Evolutionary conservation across 2,888 invertebrate genomes (phyloP).

Genomic region (Periphyllus acericola): DNA sequence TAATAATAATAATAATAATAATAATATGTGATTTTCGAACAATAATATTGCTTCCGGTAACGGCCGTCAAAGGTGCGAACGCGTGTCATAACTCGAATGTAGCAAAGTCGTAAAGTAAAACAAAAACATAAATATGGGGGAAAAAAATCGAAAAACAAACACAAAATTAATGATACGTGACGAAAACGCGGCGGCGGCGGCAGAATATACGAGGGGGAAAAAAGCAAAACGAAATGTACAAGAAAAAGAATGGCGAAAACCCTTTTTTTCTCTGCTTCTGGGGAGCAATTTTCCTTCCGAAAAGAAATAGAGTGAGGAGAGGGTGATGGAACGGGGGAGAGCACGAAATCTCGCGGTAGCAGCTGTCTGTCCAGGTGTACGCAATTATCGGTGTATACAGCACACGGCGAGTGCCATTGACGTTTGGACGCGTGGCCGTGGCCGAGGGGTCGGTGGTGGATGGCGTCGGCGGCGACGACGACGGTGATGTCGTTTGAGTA

Average conservation of each 20-base stretch:
- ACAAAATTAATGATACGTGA: conserved; percentile 7
- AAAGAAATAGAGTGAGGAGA: too few species aligned
- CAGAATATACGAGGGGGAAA: neutral
- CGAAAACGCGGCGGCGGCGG: conserved; percentile 6
- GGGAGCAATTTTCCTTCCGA: conserved; percentile 17
- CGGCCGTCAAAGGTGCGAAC: neutral
- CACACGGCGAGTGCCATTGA: conserved; percentile 18
- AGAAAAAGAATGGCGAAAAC: conserved; percentile 10
- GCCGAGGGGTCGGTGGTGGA: neutral
- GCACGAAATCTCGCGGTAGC: conserved; percentile 40
- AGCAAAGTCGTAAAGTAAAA: too few species aligned
- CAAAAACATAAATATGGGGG: neutral
- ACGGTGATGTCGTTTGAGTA: neutral
- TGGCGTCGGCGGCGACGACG: neutral
- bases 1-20: neutral
- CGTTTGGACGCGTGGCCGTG: conserved; percentile 43
- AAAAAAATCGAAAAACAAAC: too few species aligned
- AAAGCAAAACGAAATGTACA: neutral
- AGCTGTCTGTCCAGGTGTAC: conserved; percentile 59
- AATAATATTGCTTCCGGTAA: conserved; percentile 1
- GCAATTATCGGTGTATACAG: conserved; percentile 51
- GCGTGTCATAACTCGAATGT: neutral
- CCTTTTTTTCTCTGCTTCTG: conserved; percentile 33
- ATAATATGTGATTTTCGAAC: neutral
- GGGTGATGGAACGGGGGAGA: neutral